Evolutionary conservation across 2,888 invertebrate species (phyloP), one percentile per base, ranked within the genome.

Genomic region (Lumbricus terrestris): DNA sequence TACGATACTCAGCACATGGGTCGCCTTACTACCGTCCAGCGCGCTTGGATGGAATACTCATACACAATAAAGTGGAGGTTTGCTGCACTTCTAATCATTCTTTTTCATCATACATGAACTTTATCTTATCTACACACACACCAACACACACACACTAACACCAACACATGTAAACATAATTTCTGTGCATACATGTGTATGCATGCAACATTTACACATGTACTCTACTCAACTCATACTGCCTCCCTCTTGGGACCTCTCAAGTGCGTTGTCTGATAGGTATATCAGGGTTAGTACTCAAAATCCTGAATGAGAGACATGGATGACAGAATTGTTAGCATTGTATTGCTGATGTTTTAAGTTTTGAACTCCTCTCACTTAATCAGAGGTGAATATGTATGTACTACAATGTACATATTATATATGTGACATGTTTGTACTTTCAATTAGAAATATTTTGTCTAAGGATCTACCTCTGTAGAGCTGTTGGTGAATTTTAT

Each of bases 11-110:
- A 0, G 98, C 98, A 5, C 98, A 98, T 94, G 98, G 98, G 0
- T 98, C 98, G 0, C 98, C 98, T 4, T 99, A 98, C 94, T 98
- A 98, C 94, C 98, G 98, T 94, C 97, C 99, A 0, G 97, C 98
- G 18, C 96, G 98, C 94, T 96, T 99, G 92, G 98, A 99, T 94
- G 99, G 99, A 23, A 97, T 98, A 90, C 97, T 99, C 16, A 90
- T 92, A 16, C 88, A 92, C 34, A 92, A 94, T 90, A 93, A 93
- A 92, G 88, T 91, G 40, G 92, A 93, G 93, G 94, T 94, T 90
- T 91, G 93, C 85, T 33, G 13, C 15, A 18, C 47, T 23, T 82
- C 34, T 38, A 18, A 20, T 20, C 18, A 88, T 38, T 88, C 29
- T 88, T 33, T n/a, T 85, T 37, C 85, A 35, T 35, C 35, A 15